These are phyloP conservation scores for Okamejei kenojei DNA, from an alignment of 2,797 vertebrate genomes.

Conservation along the genomic window DNA sequence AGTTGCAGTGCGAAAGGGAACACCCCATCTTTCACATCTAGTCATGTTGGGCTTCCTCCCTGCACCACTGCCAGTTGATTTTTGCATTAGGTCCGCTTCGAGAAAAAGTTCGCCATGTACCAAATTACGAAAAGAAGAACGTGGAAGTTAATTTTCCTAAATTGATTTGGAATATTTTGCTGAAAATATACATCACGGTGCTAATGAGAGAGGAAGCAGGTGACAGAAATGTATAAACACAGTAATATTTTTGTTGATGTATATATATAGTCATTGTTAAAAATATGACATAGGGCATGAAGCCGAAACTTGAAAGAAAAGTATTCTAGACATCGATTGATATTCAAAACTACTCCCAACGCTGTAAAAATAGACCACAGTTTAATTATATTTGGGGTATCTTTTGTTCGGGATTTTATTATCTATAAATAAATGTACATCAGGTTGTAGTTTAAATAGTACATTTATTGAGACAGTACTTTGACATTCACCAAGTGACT, in stretches of 20 bases:
- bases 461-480: neutral
- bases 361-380: neutral
- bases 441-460: neutral
- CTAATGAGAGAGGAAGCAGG: neutral
- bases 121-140: neutral
- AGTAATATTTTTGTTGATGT: neutral
- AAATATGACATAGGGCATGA: neutral
- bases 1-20: neutral
- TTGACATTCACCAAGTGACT: neutral
- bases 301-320: neutral
- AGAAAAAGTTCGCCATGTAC: neutral
- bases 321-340: neutral
- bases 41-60: neutral
- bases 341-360: neutral
- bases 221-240: neutral
- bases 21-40: neutral
- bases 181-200: neutral
- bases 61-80: neutral
- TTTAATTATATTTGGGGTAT: neutral
- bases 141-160: neutral
- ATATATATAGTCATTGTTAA: neutral
- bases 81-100: conserved; percentile 1
- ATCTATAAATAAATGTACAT: neutral
- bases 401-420: neutral
- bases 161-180: neutral